Percentiles rank a stretch among this genome's conserved stretches.
These are phyloP conservation scores for Atta texana DNA, from an alignment of 1,140 invertebrate genomes.

Conservation along the genomic window DNA sequence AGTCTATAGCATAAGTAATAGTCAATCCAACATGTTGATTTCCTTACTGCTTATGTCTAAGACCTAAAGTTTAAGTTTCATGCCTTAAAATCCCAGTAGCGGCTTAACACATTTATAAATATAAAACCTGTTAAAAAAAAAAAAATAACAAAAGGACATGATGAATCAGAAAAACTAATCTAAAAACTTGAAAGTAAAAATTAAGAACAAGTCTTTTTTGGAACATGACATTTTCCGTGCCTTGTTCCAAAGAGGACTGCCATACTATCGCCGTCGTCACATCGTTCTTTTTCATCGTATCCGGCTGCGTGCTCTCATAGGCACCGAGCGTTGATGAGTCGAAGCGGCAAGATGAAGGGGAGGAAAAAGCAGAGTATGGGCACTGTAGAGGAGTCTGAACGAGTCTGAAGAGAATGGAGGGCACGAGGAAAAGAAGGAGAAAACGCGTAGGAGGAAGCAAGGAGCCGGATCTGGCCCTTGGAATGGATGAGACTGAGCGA, in stretches of 20 bases:
- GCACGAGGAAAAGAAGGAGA: slow-evolving; percentile 56
- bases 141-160: not conserved
- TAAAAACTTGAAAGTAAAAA: not conserved
- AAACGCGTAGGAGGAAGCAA: slow-evolving; percentile 44
- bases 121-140: too few species aligned
- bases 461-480: slow-evolving; percentile 40
- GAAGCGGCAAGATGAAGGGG: slow-evolving; percentile 81
- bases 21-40: too few species aligned
- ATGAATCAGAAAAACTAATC: not conserved
- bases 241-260: slow-evolving; percentile 48
- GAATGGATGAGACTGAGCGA: slow-evolving; percentile 48
- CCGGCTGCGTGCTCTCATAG: slow-evolving; percentile 75
- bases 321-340: slow-evolving; percentile 83
- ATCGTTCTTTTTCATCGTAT: slow-evolving; percentile 61
- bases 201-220: slow-evolving; percentile 70
- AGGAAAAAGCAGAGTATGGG: slow-evolving; percentile 63
- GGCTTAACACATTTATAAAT: not conserved
- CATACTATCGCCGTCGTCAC: slow-evolving; percentile 61
- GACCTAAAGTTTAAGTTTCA: too few species aligned
- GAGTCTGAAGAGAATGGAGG: slow-evolving; percentile 67
- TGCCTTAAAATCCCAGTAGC: too few species aligned
- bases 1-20: too few species aligned
- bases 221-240: not conserved
- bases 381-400: slow-evolving; percentile 62
- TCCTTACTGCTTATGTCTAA: too few species aligned